These are phyloP conservation scores for Pseudeuparius sepicola DNA, from an alignment of 2,888 invertebrate genomes.

Conservation along the genomic window DNA sequence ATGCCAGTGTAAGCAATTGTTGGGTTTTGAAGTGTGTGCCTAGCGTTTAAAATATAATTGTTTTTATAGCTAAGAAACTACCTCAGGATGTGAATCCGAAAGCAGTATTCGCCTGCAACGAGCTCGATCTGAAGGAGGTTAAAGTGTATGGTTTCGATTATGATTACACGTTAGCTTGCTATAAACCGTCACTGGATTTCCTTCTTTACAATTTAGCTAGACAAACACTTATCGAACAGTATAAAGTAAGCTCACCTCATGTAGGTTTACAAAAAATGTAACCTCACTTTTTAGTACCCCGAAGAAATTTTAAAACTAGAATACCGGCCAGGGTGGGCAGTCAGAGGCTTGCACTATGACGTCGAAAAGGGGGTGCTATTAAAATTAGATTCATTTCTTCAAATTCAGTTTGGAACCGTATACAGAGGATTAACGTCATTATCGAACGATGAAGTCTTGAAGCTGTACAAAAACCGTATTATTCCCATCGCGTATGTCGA, in stretches of 20 bases:
- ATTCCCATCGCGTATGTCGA: slow-evolving; percentile 84
- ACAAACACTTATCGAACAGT: slow-evolving; percentile 75
- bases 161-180: slow-evolving; percentile 94
- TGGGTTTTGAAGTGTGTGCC: neutral
- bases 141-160: slow-evolving; percentile 97
- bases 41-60: slow-evolving; percentile 19
- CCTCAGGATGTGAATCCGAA: slow-evolving; percentile 77
- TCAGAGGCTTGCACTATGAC: slow-evolving; percentile 96
- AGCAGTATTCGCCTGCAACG: slow-evolving; percentile 95
- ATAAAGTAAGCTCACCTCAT: slow-evolving; percentile 57
- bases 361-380: slow-evolving; percentile 87
- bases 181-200: slow-evolving; percentile 80
- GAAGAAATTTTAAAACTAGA: slow-evolving; percentile 67
- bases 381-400: slow-evolving; percentile 91
- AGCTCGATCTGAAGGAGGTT: slow-evolving; percentile 81
- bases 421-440: slow-evolving; percentile 78
- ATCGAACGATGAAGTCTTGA: slow-evolving; percentile 72
- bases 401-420: slow-evolving; percentile 92
- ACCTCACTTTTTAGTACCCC: slow-evolving; percentile 65
- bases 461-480: slow-evolving; percentile 74
- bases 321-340: slow-evolving; percentile 89
- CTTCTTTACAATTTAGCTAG: slow-evolving; percentile 85
- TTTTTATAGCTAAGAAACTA: slow-evolving; percentile 72
- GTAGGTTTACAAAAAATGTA: slow-evolving; percentile 7
- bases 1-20: slow-evolving; percentile 56